Percentiles rank a stretch among this genome's conserved stretches.
These are phyloP conservation scores for Pipistrellus kuhlii DNA, from an alignment of 2,797 vertebrate species.

Conservation along the genomic window DNA sequence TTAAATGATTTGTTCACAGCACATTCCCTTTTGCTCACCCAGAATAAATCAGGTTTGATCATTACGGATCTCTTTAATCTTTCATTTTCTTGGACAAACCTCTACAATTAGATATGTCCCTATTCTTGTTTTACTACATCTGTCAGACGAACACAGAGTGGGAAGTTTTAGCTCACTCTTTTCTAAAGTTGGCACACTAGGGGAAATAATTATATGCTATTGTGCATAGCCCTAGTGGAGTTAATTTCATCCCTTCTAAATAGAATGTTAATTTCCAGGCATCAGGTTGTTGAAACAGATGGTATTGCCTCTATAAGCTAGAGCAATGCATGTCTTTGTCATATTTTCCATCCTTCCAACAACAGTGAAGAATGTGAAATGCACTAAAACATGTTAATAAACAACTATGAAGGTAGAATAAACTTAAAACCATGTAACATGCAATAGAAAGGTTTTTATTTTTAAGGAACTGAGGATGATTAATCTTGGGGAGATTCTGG, in stretches of 20 bases:
- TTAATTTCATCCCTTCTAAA: conserved; percentile 52
- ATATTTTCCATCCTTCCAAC: conserved; percentile 5
- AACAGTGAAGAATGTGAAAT: not conserved
- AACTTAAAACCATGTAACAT: conserved; percentile 9
- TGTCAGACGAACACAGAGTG: conserved; percentile 52
- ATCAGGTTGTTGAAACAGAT: conserved; percentile 59
- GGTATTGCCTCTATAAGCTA: not conserved
- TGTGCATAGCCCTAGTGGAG: not conserved
- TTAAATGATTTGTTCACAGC: conserved; percentile 68
- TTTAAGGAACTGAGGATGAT: not conserved
- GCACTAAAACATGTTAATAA: not conserved
- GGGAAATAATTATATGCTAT: conserved; percentile 39
- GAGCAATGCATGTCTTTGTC: not conserved
- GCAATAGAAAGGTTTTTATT: not conserved
- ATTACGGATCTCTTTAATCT: conserved; percentile 69
- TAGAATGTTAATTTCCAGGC: conserved; percentile 30
- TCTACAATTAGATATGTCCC: conserved; percentile 52
- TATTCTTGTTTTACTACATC: conserved; percentile 27
- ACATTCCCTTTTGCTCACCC: conserved; percentile 52
- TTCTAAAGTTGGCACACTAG: conserved; percentile 43
- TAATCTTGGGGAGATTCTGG: not conserved
- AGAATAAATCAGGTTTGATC: conserved; percentile 62
- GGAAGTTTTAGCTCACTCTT: conserved; percentile 29
- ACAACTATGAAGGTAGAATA: not conserved
- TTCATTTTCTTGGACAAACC: conserved; percentile 65